These are phyloP conservation scores for Pavo muticus DNA, from an alignment of 2,113 vertebrate genomes.

Conservation along the genomic window DNA sequence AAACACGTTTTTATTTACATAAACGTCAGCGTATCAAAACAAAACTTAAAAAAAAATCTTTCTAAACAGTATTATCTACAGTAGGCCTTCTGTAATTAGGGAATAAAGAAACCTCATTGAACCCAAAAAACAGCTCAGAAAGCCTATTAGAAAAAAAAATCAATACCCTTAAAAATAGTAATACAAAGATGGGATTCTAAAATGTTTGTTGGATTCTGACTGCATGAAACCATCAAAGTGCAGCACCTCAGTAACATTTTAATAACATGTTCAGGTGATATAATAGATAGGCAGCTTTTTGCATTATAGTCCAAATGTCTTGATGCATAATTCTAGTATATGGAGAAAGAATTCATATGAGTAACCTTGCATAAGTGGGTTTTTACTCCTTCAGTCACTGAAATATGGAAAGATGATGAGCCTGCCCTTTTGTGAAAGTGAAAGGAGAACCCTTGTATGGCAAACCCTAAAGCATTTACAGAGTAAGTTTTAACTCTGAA, in stretches of 20 bases:
- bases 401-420: slow-evolving; percentile 18
- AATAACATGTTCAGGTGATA: slow-evolving; percentile 65
- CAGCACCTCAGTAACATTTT: slow-evolving; percentile 72
- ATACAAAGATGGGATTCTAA: slow-evolving; percentile 62
- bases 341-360: slow-evolving; percentile 15
- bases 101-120: slow-evolving; percentile 69
- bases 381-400: slow-evolving; percentile 59
- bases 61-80: slow-evolving; percentile 46
- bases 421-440: not conserved
- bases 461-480: not conserved
- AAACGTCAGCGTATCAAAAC: slow-evolving; percentile 46
- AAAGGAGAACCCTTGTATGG: not conserved
- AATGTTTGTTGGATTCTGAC: slow-evolving; percentile 54
- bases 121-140: slow-evolving; percentile 65
- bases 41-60: slow-evolving; percentile 44
- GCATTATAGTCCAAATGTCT: slow-evolving; percentile 57
- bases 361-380: slow-evolving; percentile 49
- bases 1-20: slow-evolving; percentile 77
- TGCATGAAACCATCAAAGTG: slow-evolving; percentile 76
- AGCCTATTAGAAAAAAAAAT: slow-evolving; percentile 70
- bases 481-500: not conserved
- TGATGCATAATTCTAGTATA: slow-evolving; percentile 59
- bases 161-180: slow-evolving; percentile 75
- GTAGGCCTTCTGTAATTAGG: slow-evolving; percentile 63
- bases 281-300: slow-evolving; percentile 59